Conservation (phyloP, 2,113 vertebrate genomes). For the Bubo scandiacus region DNA sequence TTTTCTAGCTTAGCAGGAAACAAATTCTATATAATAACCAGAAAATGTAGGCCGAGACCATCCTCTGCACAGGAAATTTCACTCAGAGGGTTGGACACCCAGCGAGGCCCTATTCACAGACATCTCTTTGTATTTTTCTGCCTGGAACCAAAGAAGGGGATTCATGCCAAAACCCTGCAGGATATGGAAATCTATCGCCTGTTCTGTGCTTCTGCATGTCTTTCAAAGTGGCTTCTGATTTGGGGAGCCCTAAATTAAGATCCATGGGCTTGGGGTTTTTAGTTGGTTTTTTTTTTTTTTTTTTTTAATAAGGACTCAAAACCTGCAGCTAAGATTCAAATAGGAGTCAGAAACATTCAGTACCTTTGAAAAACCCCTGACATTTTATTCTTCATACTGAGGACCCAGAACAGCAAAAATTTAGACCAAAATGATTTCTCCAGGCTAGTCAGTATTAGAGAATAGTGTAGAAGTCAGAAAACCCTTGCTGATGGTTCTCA, state of each 20-base stretch:
- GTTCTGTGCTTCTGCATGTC: conserved; percentile 42
- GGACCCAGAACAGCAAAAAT: conserved; percentile 39
- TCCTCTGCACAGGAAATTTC: conserved; percentile 63
- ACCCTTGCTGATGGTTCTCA: conserved; percentile 24
- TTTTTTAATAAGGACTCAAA: conserved; percentile 30
- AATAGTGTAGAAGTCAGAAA: conserved; percentile 26
- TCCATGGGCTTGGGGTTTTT: background rate
- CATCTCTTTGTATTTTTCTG: conserved; percentile 62
- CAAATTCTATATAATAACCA: conserved; percentile 64
- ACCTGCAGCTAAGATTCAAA: conserved; percentile 31
- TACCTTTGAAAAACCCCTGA: conserved; percentile 37
- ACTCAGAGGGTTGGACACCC: conserved; percentile 58
- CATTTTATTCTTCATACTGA: conserved; percentile 11
- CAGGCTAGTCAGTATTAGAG: conserved; percentile 8
- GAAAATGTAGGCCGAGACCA: conserved; percentile 64
- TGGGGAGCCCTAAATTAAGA: conserved; percentile 64
- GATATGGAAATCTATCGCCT: conserved; percentile 63
- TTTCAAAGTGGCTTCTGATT: conserved; percentile 66
- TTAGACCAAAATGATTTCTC: conserved; percentile 34
- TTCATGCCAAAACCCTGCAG: conserved; percentile 66
- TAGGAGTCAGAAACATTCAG: background rate
- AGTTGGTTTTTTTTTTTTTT: background rate
- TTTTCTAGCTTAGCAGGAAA: conserved; percentile 55
- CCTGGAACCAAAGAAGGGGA: conserved; percentile 64
- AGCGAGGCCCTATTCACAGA: conserved; percentile 64